Evolutionary conservation across 2,888 invertebrate genomes (phyloP), one percentile per base, ranked within the genome.

Genomic region (Drosophila macrospina): DNA sequence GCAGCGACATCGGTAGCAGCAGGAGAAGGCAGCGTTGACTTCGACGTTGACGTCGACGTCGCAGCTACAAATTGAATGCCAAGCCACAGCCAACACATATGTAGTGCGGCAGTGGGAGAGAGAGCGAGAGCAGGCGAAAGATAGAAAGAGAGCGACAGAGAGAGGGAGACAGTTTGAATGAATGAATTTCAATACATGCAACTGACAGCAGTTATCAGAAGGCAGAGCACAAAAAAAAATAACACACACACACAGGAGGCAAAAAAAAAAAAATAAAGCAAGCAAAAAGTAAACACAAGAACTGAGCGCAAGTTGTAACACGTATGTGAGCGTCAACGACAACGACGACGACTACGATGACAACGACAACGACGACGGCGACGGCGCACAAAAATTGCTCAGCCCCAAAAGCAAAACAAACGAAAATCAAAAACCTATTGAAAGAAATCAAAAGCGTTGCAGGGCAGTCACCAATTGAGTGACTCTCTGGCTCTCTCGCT

Each of bases 121-220:
- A 68, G 76, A 55, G 72, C 50, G 73, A 69, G 63, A 63, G 50
- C 67, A 42, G 50, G 62, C 59, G 47, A 74, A 68, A 7, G 51
- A 16, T 51, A 28, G 52, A 50, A 28, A 51, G 63, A 56, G 48
- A 54, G 61, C 45, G 41, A 61, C 68, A 67, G 56, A 61, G 66
- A 30, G 52, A 54, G 52, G 30, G 52, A 41, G 52, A 54, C 52
- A 54, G 73, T 77, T 76, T 83, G 86, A 89, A 89, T 88, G 88
- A 88, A 87, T 87, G 88, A 89, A 89, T 87, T 87, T 87, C 87
- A 87, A 87, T 87, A 88, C 84, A 87, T 88, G 86, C 87, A 86
- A 84, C 89, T 89, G 86, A 88, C 88, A 77, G 82, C 78, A 78
- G 81, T 78, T 84, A 84, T 76, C 68, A 72, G 73, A 65, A 68